Base-by-base conservation (phyloP, 2,113 vertebrate genomes). In the Salvator merianae region DNA sequence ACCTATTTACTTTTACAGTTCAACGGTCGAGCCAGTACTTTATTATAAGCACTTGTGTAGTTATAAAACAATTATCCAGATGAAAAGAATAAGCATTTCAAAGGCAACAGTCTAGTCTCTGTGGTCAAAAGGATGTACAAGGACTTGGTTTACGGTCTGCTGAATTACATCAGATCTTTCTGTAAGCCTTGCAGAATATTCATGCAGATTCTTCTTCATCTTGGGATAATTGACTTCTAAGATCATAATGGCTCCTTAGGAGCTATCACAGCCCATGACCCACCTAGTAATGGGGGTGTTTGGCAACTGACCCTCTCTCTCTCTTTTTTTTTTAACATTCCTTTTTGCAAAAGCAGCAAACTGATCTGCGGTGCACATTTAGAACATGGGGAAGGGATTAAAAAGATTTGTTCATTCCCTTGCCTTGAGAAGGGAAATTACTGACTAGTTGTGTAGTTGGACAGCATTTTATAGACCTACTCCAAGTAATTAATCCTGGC, bases 1-100 rank as follows among this genome's bases (percentile, higher is more conserved):
- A 83, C 85, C 79, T 84, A 86, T 91, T 92, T 94, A 83, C 77
- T 62, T 89, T 89, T 85, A 78, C 32, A 78, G 53, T 83, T 94
- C 80, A 77, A 53, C 89, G 59, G 84, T 75, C 80, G 18, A 79
- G 59, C 85, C 88, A 86, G 30, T 84, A 84, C 87, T 87, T 90
- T 91, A 75, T 84, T 90, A 32, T 53, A 0, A 86, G 55, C 47
- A 36, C 71, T 92, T 88, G 89, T 32, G 47, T 88, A 74, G 71
- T 88, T 90, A 88, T 65, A 50, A 75, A 50, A 75, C 82, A 88
- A 78, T 91, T 91, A 83, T 43, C 77, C 28, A 89, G 40, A 88
- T 73, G 84, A n/a, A 75, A 84, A 88, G 40, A 0, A 43, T 72
- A 84, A 84, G 10, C 79, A 59, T 55, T 91, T 89, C 63, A 75